phyloP scores from a whole-genome alignment of 2,888 invertebrate species.

The Malachius bipustulatus region DNA sequence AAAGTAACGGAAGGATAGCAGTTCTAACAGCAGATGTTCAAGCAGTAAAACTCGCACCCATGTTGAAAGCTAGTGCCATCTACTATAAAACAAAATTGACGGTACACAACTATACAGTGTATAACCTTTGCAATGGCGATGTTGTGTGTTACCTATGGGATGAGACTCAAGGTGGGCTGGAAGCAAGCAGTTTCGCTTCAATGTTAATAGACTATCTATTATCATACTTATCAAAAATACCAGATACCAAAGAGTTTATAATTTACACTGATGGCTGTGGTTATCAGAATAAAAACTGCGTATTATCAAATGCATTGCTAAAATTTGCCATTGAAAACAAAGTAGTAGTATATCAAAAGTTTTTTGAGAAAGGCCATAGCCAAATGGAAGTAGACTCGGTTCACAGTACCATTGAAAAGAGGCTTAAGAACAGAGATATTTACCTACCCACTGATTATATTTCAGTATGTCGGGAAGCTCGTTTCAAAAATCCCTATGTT shows the following conservation, averaged over 20 bases:
- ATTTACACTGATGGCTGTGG: slow-evolving; percentile 14
- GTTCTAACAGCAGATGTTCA: slow-evolving; percentile 10
- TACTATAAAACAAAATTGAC: slow-evolving; percentile 18
- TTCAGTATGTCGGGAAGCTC: slow-evolving; percentile 11
- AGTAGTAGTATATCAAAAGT: slow-evolving; percentile 11
- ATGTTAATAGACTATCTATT: slow-evolving; percentile 14
- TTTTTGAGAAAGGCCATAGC: slow-evolving; percentile 14
- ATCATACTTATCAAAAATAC: slow-evolving; percentile 12
- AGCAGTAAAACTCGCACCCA: slow-evolving; percentile 9
- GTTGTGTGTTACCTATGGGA: slow-evolving; percentile 15
- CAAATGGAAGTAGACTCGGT: too few species aligned
- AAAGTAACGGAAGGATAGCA: slow-evolving; percentile 10
- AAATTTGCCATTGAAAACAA: slow-evolving; percentile 7
- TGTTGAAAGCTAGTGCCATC: slow-evolving; percentile 12
- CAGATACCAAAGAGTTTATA: slow-evolving; percentile 10
- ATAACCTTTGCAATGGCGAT: slow-evolving; percentile 13
- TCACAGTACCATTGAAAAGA: slow-evolving; percentile 11
- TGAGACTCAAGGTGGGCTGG: slow-evolving; percentile 11
- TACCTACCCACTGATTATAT: slow-evolving; percentile 15
- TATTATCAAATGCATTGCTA: slow-evolving; percentile 12
- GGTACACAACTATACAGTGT: slow-evolving; percentile 18
- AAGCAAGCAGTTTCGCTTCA: slow-evolving; percentile 13
- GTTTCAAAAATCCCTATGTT: too few species aligned
- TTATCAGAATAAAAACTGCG: slow-evolving; percentile 14
- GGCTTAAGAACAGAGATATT: slow-evolving; percentile 12